phyloP scores from a whole-genome alignment of 1,140 invertebrate genomes.

The Drosophila kepulauana region DNA sequence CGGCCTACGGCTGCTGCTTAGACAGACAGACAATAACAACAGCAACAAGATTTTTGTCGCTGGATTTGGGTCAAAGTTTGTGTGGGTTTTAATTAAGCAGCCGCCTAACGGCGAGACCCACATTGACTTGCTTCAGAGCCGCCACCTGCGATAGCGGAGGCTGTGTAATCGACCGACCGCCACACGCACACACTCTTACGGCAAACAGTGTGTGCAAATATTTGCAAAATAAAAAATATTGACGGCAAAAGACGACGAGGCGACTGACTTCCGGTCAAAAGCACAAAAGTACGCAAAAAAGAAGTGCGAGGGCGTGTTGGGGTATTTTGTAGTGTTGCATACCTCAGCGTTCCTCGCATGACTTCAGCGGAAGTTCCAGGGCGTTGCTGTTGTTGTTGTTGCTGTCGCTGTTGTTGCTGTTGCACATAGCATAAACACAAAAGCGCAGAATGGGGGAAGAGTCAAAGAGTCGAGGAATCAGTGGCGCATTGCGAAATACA shows the following conservation, averaged over 20 bases:
- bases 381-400: slow-evolving; percentile 31
- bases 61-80: slow-evolving; percentile 78
- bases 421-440: slow-evolving; percentile 58
- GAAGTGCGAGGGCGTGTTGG: slow-evolving; percentile 44
- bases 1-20: slow-evolving; percentile 56
- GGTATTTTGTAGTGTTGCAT: slow-evolving; percentile 52
- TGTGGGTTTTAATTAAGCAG: slow-evolving; percentile 75
- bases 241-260: slow-evolving; percentile 45
- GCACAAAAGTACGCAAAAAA: background rate
- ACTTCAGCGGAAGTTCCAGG: slow-evolving; percentile 74
- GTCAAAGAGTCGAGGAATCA: slow-evolving; percentile 58
- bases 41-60: slow-evolving; percentile 33
- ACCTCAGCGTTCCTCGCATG: slow-evolving; percentile 58
- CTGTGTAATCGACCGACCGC: slow-evolving; percentile 42
- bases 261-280: slow-evolving; percentile 77
- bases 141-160: slow-evolving; percentile 37
- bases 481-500: slow-evolving; percentile 70
- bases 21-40: slow-evolving; percentile 16
- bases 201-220: slow-evolving; percentile 39
- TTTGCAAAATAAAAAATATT: slow-evolving; percentile 50
- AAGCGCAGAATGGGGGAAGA: slow-evolving; percentile 22
- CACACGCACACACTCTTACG: slow-evolving; percentile 7
- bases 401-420: slow-evolving; percentile 9
- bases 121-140: slow-evolving; percentile 35
- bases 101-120: slow-evolving; percentile 60